Conservation (phyloP, 2,797 vertebrate species). For the Danio albolineatus region DNA sequence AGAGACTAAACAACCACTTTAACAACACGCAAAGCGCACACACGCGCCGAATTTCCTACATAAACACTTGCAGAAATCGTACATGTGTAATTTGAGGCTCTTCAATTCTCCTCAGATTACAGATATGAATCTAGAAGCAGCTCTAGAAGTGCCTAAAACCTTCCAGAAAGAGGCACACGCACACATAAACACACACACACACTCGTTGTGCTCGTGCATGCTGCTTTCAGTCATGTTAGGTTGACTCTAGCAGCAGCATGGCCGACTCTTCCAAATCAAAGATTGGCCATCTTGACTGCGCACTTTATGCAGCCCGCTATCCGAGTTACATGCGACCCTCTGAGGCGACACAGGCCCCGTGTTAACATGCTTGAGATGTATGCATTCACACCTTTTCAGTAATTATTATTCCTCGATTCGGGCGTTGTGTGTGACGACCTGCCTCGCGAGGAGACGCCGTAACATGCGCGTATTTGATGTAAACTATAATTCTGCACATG, state of each 20-base stretch:
- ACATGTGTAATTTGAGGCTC: conserved; percentile 1
- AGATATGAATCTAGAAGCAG: conserved; percentile 11
- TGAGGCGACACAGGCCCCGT: not conserved
- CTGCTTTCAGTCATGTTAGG: conserved; percentile 44
- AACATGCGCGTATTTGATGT: not conserved
- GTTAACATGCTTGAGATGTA: not conserved
- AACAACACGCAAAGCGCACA: not conserved
- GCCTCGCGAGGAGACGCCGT: not conserved
- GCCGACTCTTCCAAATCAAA: conserved; percentile 52
- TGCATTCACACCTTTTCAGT: not conserved
- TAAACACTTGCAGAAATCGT: conserved; percentile 3
- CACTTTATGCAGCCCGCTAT: conserved; percentile 30
- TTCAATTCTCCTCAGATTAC: conserved; percentile 1
- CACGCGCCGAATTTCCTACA: conserved; percentile 10
- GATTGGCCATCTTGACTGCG: conserved; percentile 50
- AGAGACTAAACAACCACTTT: not conserved
- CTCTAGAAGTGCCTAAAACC: not conserved
- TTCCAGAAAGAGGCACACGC: too few relatives aligned
- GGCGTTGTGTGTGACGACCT: not conserved
- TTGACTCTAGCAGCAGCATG: conserved; percentile 52
- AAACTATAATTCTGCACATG: not conserved
- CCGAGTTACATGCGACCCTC: not conserved
- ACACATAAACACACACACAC: too few relatives aligned
- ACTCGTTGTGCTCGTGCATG: conserved; percentile 13
- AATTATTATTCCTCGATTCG: not conserved